phyloP scores from a whole-genome alignment of 2,888 invertebrate genomes.

The Melinaea menophilus region DNA sequence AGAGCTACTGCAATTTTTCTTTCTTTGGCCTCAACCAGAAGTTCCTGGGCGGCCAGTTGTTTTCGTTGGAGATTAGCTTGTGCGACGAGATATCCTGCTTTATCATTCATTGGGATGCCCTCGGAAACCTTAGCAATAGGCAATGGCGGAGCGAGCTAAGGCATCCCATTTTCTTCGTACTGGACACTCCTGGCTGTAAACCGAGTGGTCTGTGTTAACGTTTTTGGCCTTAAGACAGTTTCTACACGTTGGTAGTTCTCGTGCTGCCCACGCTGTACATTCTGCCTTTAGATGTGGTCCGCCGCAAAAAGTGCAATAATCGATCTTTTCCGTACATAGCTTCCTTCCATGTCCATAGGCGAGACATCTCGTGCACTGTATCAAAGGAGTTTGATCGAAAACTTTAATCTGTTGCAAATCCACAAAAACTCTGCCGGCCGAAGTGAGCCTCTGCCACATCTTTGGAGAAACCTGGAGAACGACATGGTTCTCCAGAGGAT shows the following conservation, averaged over 20 bases:
- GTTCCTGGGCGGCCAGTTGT: slow-evolving; percentile 6
- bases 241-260: slow-evolving; percentile 11
- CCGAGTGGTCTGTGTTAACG: slow-evolving; percentile 12
- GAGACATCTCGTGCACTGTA: too few species aligned
- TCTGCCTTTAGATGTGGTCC: slow-evolving; percentile 3
- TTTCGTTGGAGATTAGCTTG: slow-evolving; percentile 16
- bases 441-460: slow-evolving; percentile 11
- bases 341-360: too few species aligned
- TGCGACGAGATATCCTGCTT: too few species aligned
- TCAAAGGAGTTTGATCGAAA: slow-evolving; percentile 8
- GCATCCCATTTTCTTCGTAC: slow-evolving; percentile 22
- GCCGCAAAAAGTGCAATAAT: slow-evolving; percentile 8
- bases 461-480: slow-evolving; percentile 13
- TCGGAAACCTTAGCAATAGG: too few species aligned
- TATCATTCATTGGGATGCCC: too few species aligned
- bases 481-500: slow-evolving; percentile 10
- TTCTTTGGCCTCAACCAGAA: slow-evolving; percentile 7
- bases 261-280: slow-evolving; percentile 1
- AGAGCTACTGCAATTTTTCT: slow-evolving; percentile 14
- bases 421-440: not conserved
- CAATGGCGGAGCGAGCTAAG: slow-evolving; percentile 14
- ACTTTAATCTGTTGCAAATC: slow-evolving; percentile 11
- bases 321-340: not conserved
- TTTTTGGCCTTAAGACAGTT: slow-evolving; percentile 23
- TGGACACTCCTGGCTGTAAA: slow-evolving; percentile 18